Base-by-base conservation (phyloP, 2,888 invertebrate species). In the Pseudococcus longispinus region DNA sequence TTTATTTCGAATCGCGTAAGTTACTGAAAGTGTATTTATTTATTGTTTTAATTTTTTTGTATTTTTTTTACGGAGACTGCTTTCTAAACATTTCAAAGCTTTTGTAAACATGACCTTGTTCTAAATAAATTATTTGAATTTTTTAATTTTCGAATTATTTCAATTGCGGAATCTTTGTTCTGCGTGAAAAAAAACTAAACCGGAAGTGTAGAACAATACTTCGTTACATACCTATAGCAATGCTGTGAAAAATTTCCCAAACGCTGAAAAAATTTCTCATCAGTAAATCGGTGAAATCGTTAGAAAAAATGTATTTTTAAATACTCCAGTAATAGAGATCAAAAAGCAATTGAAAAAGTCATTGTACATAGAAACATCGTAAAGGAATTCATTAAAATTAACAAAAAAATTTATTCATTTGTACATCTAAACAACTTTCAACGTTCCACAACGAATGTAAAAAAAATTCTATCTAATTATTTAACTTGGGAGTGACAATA, bases 311-410 rank as follows among this genome's bases (percentile, higher is more conserved):
- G 15, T 70, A 70, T 70, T 29, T 70, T 70, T 29, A 29, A 6
- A 70, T 6, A 70, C 18, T 29, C 29, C 70, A 15, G 32, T 29
- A 26, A 70, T 70, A 70, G 70, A 70, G 70, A 70, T 70, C 70
- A 70, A 80, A 37, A 80, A 80, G 77, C 70, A 29, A 65, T 70
- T 70, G 42, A 80, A 80, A 80, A 80, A 20, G 20, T 80, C 15
- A 80, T 11, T 80, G 20, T 80, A 74, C 18, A 32, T 60, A 74
- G 15, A 74, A 80, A 80, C 32, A 42, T 32, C 42, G 42, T 20
- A 80, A 29, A 70, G 15, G 26, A 70, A 70, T 70, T 32, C 2
- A 65, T 65, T 29, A 32, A 70, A 42, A 42, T 80, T 80, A 80
- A 42, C 42, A 42, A 80, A 37, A 74, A 80, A 80, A 77, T 29